Conservation (phyloP, 2,113 vertebrate species). For the Lampris megalopsis region DNA sequence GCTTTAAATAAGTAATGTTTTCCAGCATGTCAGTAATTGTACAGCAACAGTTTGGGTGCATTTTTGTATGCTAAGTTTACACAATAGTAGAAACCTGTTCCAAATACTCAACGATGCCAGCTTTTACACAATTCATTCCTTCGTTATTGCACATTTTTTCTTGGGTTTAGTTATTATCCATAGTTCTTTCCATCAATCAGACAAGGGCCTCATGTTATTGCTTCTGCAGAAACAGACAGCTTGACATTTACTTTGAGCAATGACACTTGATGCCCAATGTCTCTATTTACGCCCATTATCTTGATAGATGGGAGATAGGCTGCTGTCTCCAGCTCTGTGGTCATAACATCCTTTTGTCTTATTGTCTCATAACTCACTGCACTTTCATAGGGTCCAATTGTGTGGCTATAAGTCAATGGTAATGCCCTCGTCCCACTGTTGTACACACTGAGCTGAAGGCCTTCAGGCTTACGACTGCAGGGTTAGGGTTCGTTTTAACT, state of each 20-base stretch:
- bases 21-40: neutral
- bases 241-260: slow-evolving; percentile 63
- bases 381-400: slow-evolving; percentile 5
- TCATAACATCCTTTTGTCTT: slow-evolving; percentile 32
- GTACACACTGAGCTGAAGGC: neutral
- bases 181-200: slow-evolving; percentile 44
- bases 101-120: neutral
- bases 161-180: slow-evolving; percentile 12
- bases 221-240: slow-evolving; percentile 44
- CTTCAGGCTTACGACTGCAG: slow-evolving; percentile 4
- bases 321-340: slow-evolving; percentile 33
- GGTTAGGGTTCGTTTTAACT: slow-evolving; percentile 5
- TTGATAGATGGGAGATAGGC: slow-evolving; percentile 51
- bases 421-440: neutral
- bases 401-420: slow-evolving; percentile 18
- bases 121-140: neutral
- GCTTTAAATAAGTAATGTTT: too few species aligned
- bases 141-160: slow-evolving; percentile 1
- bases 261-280: slow-evolving; percentile 54
- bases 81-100: neutral
- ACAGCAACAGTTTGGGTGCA: too few species aligned
- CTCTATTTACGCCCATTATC: slow-evolving; percentile 28
- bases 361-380: slow-evolving; percentile 59
- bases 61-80: neutral
- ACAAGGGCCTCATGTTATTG: slow-evolving; percentile 49